Evolutionary conservation across 1,140 invertebrate genomes (phyloP).

Genomic region (Drosophila tristis): DNA sequence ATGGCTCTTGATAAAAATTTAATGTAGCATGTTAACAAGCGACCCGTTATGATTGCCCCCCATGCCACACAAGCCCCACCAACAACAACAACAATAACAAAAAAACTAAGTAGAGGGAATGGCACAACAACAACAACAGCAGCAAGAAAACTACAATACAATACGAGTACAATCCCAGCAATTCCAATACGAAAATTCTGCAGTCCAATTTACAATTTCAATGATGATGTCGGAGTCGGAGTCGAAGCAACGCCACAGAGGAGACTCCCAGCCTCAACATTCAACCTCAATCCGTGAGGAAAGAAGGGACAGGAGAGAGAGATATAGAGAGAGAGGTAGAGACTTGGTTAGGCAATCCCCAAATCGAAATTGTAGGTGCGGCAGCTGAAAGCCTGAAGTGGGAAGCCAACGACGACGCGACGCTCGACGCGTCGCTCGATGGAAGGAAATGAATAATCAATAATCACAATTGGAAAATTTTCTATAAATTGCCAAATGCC

Average conservation of each 20-base stretch:
- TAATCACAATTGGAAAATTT: conserved; percentile 78
- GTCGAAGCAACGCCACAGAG: conserved; percentile 39
- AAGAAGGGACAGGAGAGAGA: not conserved
- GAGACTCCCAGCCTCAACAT: conserved; percentile 22
- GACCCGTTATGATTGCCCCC: conserved; percentile 74
- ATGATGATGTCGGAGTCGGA: conserved; percentile 26
- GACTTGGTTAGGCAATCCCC: conserved; percentile 44
- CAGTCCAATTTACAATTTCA: conserved; percentile 77
- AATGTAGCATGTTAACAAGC: conserved; percentile 83
- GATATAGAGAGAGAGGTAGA: not conserved
- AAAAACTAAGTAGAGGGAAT: conserved; percentile 13
- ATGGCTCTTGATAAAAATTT: conserved; percentile 82
- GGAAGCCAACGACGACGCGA: not conserved
- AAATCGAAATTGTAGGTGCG: conserved; percentile 55
- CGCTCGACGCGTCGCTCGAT: conserved; percentile 19
- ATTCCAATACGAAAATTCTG: conserved; percentile 75
- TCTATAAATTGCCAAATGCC: conserved; percentile 72
- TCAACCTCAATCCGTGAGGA: conserved; percentile 24
- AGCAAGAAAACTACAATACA: conserved; percentile 47
- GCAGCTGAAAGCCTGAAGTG: conserved; percentile 16
- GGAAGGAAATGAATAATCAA: conserved; percentile 76
- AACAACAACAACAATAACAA: conserved; percentile 32
- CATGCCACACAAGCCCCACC: conserved; percentile 49
- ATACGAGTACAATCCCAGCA: conserved; percentile 51
- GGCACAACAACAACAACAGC: conserved; percentile 15